These are phyloP conservation scores for Dipus sagitta DNA, from an alignment of 2,797 vertebrate genomes.

Conservation along the genomic window DNA sequence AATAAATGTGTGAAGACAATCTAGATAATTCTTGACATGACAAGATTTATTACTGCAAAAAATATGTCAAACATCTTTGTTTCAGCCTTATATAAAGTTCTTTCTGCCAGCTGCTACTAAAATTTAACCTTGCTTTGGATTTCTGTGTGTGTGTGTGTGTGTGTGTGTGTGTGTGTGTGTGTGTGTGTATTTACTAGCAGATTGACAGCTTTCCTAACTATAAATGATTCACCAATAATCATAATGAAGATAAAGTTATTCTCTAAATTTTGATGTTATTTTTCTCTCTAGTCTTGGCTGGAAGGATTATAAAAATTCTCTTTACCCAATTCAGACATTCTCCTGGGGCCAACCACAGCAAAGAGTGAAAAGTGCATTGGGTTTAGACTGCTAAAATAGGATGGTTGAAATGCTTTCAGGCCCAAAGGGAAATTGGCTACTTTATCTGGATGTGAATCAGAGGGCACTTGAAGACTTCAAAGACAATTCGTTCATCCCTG, in stretches of 20 bases:
- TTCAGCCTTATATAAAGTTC: background rate
- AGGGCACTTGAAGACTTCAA: constrained; percentile 29
- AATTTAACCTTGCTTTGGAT: constrained; percentile 53
- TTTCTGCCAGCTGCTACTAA: background rate
- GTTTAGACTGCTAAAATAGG: constrained; percentile 59
- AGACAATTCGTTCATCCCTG: constrained; percentile 2
- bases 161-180: background rate
- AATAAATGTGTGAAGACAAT: background rate
- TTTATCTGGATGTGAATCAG: background rate
- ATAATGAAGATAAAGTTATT: background rate
- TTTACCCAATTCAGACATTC: constrained; percentile 27
- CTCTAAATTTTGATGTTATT: constrained; percentile 40
- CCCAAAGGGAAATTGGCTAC: constrained; percentile 31
- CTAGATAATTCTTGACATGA: background rate
- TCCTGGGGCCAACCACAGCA: background rate
- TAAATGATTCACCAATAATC: constrained; percentile 48
- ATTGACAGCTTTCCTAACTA: background rate
- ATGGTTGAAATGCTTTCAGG: constrained; percentile 50
- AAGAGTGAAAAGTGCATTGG: background rate
- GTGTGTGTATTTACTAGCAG: background rate
- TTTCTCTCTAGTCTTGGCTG: constrained; percentile 54
- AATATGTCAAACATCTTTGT: background rate
- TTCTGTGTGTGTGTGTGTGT: background rate
- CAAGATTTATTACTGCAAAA: background rate
- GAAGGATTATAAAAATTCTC: constrained; percentile 39